Percentiles rank a stretch among this genome's conserved stretches.
Conservation (phyloP, 1,140 invertebrate genomes). For the Idris sp. region DNA sequence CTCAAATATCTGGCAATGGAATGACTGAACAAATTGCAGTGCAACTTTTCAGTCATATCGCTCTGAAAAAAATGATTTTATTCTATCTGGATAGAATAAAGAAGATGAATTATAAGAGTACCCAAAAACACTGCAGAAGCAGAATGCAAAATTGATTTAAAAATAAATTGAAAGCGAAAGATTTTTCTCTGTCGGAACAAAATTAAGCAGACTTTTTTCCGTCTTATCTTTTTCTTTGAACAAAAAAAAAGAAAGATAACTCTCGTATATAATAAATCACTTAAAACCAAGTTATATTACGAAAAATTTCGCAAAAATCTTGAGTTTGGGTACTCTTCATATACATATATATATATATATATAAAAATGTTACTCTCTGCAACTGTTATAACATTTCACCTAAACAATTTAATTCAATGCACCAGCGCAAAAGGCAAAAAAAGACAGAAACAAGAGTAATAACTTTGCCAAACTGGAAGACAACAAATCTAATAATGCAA, state of each 20-base stretch:
- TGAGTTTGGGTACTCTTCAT: too few species aligned
- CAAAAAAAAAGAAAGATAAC: too few species aligned
- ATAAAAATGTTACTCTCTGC: constrained; percentile 49
- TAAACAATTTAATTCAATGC: constrained; percentile 36
- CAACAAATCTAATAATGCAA: constrained; percentile 33
- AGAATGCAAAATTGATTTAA: too few species aligned
- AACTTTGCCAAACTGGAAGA: constrained; percentile 41
- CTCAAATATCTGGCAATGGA: constrained; percentile 21
- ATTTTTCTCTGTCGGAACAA: too few species aligned
- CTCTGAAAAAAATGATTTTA: constrained; percentile 4
- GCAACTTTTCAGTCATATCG: constrained; percentile 19
- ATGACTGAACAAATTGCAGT: constrained; percentile 21
- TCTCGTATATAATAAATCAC: too few species aligned
- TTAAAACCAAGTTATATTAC: too few species aligned
- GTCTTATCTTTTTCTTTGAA: too few species aligned
- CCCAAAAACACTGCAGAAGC: not conserved
- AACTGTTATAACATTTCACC: constrained; percentile 40
- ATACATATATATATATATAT: too few species aligned
- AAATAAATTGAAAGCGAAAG: too few species aligned
- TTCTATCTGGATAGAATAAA: constrained; percentile 22
- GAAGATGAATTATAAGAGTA: constrained; percentile 2
- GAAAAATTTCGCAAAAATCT: too few species aligned
- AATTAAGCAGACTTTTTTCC: too few species aligned
- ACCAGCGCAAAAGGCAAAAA: constrained; percentile 8
- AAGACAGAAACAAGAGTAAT: constrained; percentile 30